Base-by-base conservation (phyloP, 2,113 vertebrate species). In the Xenus cinereus region DNA sequence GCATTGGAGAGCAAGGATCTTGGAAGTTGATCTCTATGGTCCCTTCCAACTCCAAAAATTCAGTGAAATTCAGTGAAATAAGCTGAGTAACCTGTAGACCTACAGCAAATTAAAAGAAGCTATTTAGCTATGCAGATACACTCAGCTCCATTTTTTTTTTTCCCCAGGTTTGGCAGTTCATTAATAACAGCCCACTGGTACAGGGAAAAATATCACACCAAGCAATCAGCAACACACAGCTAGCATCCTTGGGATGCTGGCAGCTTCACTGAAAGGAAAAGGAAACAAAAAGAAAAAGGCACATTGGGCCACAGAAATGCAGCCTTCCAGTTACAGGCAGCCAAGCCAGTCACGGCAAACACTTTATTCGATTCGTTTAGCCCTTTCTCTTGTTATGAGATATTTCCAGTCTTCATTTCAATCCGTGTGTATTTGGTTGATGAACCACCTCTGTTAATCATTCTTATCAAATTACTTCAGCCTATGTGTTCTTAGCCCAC, bases 111-210 rank as follows among this genome's bases (percentile, higher is more conserved):
- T 60, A 77, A 68, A 93, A 88, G 30, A 26, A 92, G 48, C 57
- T 90, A 27, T 84, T 69, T 54, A 73, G 60, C 79, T 43, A 62
- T 54, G 74, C 69, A 91, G 86, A 79, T 45, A n/a, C 43, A 32
- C 12, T 62, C 5, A 0, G 33, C 24, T 72, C 26, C 60, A 7
- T 39, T 35, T 93, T 76, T 45, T 19, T 37, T 43, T 41, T 37
- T n/a, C 33, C 7, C 19, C 14, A 30, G 30, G n/a, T 56, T 85
- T 94, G 90, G 72, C 79, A 96, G 71, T 80, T 90, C 79, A 88
- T 93, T 90, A 90, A 57, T 51, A 88, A 80, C 78, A 95, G 56
- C 84, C 62, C 80, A 66, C 35, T 83, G 71, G 35, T 69, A 69
- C 50, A 46, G 72, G 82, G 90, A 14, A 71, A 84, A 91, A 76